Evolutionary conservation across 2,888 invertebrate species (phyloP), one percentile per base, ranked within the genome.

Genomic region (Melanargia galathea): DNA sequence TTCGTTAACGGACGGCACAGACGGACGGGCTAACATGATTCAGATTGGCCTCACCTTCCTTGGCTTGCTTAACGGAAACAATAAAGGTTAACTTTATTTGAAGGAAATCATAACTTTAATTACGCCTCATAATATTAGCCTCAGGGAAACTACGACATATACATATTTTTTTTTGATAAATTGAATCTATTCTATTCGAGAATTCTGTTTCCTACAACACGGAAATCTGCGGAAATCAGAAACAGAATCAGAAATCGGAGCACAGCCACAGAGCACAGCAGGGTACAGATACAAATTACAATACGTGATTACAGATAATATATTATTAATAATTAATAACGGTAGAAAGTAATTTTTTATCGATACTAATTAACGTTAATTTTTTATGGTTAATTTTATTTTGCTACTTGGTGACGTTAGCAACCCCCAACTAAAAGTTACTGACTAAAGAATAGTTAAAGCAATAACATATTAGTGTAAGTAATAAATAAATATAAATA

Each of bases 1-100:
- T 76, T 75, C 75, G 78, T 61, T 86, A 88, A 84, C 87, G 87
- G 87, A 88, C 81, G 69, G 76, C n/a, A n/a, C n/a, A n/a, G n/a
- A n/a, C n/a, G n/a, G n/a, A 78, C 30, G 38, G 18, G 76, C 56
- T 63, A 67, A 76, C 76, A 80, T 73, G 75, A 79, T 75, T 75
- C 77, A 79, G 81, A 81, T 66, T 64, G 66, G 60, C 80, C 86
- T 84, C 75, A 84, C 87, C 86, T 74, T 75, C 75, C 80, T 77
- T 77, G 72, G 73, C 71, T 70, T 68, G 71, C 70, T 72, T 61
- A 71, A 67, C 61, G 69, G 43, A 69, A 64, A 72, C 62, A 67
- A 66, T 60, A 63, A 58, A 60, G 24, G 62, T 54, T 61, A 57
- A 62, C 55, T 63, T 63, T 65, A 69, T 64, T 75, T 71, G 67